A percentile compares a stretch with the other conserved stretches of the same genome.
These are phyloP conservation scores for Cheiracanthium punctorium DNA, from an alignment of 2,888 invertebrate species.

Conservation along the genomic window DNA sequence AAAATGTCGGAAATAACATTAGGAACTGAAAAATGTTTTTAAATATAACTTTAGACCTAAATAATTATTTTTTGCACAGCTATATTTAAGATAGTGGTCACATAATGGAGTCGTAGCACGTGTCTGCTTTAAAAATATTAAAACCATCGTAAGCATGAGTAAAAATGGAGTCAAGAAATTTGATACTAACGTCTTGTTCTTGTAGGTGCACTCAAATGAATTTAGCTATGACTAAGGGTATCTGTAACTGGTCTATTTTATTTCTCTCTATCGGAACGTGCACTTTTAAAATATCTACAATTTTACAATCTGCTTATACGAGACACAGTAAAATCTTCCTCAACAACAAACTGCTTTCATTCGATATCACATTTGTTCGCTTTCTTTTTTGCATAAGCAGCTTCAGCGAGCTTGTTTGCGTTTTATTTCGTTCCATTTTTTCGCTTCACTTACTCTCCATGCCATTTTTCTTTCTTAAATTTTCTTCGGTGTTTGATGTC, in stretches of 20 bases:
- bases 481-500: constrained; percentile 38
- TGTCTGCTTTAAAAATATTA: too few species aligned
- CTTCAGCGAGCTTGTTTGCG: constrained; percentile 63
- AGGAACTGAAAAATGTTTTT: too few species aligned
- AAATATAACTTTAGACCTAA: too few species aligned
- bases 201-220: too few species aligned
- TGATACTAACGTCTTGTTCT: too few species aligned
- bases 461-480: constrained; percentile 54
- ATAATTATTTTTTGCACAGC: too few species aligned
- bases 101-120: too few species aligned
- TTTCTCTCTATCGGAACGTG: background rate
- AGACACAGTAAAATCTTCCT: constrained; percentile 1
- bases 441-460: constrained; percentile 46
- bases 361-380: constrained; percentile 54
- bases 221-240: background rate
- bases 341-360: constrained; percentile 59
- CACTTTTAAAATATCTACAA: background rate
- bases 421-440: constrained; percentile 67
- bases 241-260: background rate
- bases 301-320: constrained; percentile 15
- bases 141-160: too few species aligned
- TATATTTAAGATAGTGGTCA: too few species aligned
- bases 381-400: constrained; percentile 63
- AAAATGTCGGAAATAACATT: too few species aligned
- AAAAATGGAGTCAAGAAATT: too few species aligned